A percentile compares a stretch with the other conserved stretches of the same genome.
These are phyloP conservation scores for Dicycla oo DNA, from an alignment of 2,888 invertebrate species.

Conservation along the genomic window DNA sequence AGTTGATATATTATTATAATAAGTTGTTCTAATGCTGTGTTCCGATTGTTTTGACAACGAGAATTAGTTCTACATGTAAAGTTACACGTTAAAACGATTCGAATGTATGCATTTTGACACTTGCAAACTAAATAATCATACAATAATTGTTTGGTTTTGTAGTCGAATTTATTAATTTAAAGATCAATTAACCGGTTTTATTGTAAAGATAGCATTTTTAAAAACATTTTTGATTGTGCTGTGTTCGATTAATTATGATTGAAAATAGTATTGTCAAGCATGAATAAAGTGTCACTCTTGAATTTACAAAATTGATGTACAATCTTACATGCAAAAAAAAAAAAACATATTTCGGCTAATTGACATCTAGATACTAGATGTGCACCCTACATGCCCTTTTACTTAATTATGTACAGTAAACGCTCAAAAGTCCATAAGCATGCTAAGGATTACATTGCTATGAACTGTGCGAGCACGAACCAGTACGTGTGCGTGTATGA, in stretches of 20 bases:
- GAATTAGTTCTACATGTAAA: conserved; percentile 28
- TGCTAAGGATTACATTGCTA: too few relatives aligned
- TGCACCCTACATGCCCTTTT: too few relatives aligned
- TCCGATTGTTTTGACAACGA: conserved; percentile 47
- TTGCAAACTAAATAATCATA: neutral
- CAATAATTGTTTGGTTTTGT: neutral
- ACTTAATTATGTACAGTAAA: too few relatives aligned
- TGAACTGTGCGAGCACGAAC: too few relatives aligned
- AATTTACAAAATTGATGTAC: too few relatives aligned
- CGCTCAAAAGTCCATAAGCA: too few relatives aligned
- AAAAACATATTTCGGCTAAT: too few relatives aligned
- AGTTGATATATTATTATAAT: conserved; percentile 37
- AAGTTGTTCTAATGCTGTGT: conserved; percentile 35
- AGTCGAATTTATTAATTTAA: neutral
- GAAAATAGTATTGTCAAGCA: neutral
- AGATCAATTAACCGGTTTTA: neutral
- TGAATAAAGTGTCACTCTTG: neutral
- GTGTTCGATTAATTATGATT: neutral
- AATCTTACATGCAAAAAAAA: too few relatives aligned
- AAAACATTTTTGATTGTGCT: neutral
- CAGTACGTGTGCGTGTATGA: too few relatives aligned
- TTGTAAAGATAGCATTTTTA: neutral
- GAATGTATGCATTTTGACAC: conserved; percentile 3
- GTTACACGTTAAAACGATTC: conserved; percentile 1
- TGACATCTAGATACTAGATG: too few relatives aligned